Percentiles rank a stretch among this genome's conserved stretches.
These are phyloP conservation scores for Euplagia quadripunctaria DNA, from an alignment of 2,888 invertebrate species.

Conservation along the genomic window DNA sequence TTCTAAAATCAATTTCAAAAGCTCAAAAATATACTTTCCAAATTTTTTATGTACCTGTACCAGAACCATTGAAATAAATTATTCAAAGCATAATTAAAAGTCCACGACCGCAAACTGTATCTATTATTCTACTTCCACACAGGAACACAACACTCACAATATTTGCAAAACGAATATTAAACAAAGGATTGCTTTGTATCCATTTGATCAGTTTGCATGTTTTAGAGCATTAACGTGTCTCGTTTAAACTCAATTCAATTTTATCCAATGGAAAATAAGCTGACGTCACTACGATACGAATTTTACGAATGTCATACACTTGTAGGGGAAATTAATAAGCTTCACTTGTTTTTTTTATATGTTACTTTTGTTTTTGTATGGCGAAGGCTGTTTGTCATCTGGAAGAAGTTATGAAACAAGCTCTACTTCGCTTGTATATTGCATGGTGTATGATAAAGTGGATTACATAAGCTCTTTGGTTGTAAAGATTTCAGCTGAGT, in stretches of 20 bases:
- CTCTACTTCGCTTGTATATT: constrained; percentile 16
- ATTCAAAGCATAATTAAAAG: neutral
- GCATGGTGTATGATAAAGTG: constrained; percentile 10
- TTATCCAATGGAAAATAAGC: constrained; percentile 27
- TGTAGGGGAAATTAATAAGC: constrained; percentile 16
- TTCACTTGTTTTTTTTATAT: constrained; percentile 19
- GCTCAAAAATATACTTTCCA: too few species aligned
- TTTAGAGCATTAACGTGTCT: constrained; percentile 35
- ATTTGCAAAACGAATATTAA: constrained; percentile 36
- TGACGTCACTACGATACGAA: constrained; percentile 23
- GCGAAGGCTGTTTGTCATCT: constrained; percentile 23
- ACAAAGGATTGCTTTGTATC: constrained; percentile 35
- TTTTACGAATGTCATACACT: constrained; percentile 2
- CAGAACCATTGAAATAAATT: too few species aligned
- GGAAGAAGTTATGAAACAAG: constrained; percentile 18
- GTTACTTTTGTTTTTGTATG: constrained; percentile 23
- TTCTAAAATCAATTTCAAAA: too few species aligned
- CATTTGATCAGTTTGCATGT: constrained; percentile 42
- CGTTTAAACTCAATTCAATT: constrained; percentile 41
- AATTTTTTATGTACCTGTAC: too few species aligned
- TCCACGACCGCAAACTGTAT: neutral
- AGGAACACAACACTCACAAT: neutral
- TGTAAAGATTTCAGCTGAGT: neutral
- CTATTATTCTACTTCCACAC: constrained; percentile 1
- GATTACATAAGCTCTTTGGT: constrained; percentile 2